phyloP scores from a whole-genome alignment of 2,888 invertebrate genomes.

The Oligia latruncula region DNA sequence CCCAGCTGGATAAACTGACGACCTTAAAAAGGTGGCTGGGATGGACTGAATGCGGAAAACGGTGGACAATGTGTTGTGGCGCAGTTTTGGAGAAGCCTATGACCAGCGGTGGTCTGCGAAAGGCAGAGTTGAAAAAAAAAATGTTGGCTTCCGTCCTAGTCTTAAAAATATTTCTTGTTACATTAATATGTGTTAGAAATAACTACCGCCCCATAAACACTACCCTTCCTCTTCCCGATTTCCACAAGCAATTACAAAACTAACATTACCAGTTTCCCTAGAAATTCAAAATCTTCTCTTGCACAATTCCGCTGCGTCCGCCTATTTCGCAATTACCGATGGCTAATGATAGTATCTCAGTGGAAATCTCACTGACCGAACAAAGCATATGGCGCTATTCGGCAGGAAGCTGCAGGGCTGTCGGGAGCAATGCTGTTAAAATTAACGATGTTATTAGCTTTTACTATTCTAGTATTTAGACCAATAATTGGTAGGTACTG shows the following conservation, averaged over 20 bases:
- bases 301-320: slow-evolving; percentile 25
- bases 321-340: slow-evolving; percentile 49
- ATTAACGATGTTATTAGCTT: neutral
- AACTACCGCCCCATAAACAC: neutral
- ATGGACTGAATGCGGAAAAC: neutral
- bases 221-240: neutral
- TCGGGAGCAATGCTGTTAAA: neutral
- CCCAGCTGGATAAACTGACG: neutral
- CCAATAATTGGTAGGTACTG: neutral
- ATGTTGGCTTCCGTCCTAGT: neutral
- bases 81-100: neutral
- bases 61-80: neutral
- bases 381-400: slow-evolving; percentile 53
- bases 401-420: slow-evolving; percentile 48
- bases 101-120: no score
- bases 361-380: slow-evolving; percentile 61
- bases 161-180: no score
- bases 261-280: slow-evolving; percentile 27
- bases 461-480: neutral
- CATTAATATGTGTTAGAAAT: neutral
- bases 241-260: slow-evolving; percentile 13
- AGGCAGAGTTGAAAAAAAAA: neutral
- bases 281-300: slow-evolving; percentile 41
- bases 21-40: neutral
- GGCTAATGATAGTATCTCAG: slow-evolving; percentile 59